Base-by-base conservation (phyloP, 2,113 vertebrate genomes). In the Prietella phreatophila region DNA sequence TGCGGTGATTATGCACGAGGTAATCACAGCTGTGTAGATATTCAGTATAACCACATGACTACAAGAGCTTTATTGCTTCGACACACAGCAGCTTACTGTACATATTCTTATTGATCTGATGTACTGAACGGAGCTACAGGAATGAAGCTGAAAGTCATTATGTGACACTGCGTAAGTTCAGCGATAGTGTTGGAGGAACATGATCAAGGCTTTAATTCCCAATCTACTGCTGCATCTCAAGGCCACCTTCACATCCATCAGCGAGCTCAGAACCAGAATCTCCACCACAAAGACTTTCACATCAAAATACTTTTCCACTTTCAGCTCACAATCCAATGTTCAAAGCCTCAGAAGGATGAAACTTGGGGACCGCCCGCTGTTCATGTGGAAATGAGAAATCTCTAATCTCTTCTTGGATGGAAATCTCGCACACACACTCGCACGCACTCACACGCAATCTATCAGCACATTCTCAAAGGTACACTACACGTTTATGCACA, bases 331-430 rank as follows among this genome's bases (percentile, higher is more conserved):
- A 73, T 85, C 30, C 25, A 30, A 33, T 4, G 96, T 97, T 99
- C 97, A 99, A 98, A 99, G 97, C 94, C 94, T 92, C 91, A 91
- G 95, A 94, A 96, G 93, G 93, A 95, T 93, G 91, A 91, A 93
- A 92, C 96, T 98, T 96, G 97, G 97, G 98, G 97, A 96, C 97
- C 96, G 95, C 97, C 97, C 93, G 95, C 96, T 92, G 96, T 93
- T 95, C 84, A 89, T 96, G 96, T 97, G 97, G 97, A 97, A 97
- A 96, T 96, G 96, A 96, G 96, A 97, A 97, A 97, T 97, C 97
- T 89, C 96, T 71, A 82, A 81, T 82, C 47, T 53, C 39, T 60
- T 25, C 13, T 10, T 1, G 3, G 55, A 69, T 53, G 55, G 53
- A 80, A 65, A 69, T 81, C 76, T 3, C n/a, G 17, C 67, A 58